Base-by-base conservation (phyloP, 1,140 invertebrate genomes). In the Drosophila nikananu region DNA sequence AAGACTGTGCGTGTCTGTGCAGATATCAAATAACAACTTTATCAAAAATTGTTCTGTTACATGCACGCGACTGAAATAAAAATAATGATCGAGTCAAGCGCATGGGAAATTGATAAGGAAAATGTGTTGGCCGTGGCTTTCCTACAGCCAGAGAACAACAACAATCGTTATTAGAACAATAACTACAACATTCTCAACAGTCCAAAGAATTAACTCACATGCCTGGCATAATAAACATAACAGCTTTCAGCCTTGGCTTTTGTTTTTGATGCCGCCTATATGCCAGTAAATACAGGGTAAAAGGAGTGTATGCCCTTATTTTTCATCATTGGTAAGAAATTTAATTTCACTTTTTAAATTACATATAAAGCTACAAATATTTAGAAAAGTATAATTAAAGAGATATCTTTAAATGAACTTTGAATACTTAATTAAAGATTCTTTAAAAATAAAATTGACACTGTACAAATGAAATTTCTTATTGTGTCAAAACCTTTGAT, bases 171-270 rank as follows among this genome's bases (percentile, higher is more conserved):
- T 21, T 32, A 35, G 9, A 62, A 46, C 37, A 55, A 19, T 6
- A 65, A 25, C 30, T 51, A 63, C 27, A 63, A 21, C 48, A 58
- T 67, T 64, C 73, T 71, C 58, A 89, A 71, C 83, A 83, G 78
- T 83, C 65, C 77, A 57, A 72, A 65, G 81, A 89, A 87, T 87
- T 84, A 89, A 81, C 84, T 89, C 84, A 87, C 84, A 90, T 90
- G 84, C 86, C 73, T 76, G 81, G 86, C 84, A 89, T 90, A 79
- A 89, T 90, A 90, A 89, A 90, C 81, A 89, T 89, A 89, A 81
- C 77, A 71, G 42, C 52, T 37, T 37, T 42, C 52, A 27, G 64
- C 64, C 51, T 70, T 63, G 49, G 57, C 51, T 81, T 81, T 73
- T 80, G 49, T 86, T 57, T 72, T 72, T 71, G 60, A 51, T 52